A percentile compares a stretch with the other conserved stretches of the same genome.
Evolutionary conservation across 2,888 invertebrate species (phyloP).

Genomic region (Resseliella maxima): DNA sequence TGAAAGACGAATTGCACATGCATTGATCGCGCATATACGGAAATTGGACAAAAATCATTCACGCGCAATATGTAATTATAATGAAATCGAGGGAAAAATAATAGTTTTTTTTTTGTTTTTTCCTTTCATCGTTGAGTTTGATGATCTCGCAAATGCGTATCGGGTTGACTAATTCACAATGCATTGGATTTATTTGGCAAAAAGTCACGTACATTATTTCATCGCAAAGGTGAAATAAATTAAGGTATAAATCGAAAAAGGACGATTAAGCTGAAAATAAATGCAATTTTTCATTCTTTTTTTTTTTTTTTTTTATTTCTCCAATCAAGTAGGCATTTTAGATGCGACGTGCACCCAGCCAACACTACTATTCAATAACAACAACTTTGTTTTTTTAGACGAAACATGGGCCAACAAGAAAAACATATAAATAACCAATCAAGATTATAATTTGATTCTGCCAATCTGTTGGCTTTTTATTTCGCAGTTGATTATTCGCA

Average conservation of each 20-base stretch:
- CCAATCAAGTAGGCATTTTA: not conserved
- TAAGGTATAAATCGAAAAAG: slow-evolving; percentile 7
- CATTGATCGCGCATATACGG: not conserved
- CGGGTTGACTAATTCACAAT: slow-evolving; percentile 48
- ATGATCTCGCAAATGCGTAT: not conserved
- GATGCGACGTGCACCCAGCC: not conserved
- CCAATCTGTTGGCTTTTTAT: slow-evolving; percentile 49
- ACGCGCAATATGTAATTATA: slow-evolving; percentile 51
- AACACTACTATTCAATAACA: not conserved
- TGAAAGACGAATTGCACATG: not conserved
- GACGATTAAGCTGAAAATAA: not conserved
- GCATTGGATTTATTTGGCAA: not conserved
- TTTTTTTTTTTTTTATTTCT: too few species aligned
- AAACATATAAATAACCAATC: slow-evolving; percentile 54
- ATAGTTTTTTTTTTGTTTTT: too few species aligned
- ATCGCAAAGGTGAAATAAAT: slow-evolving; percentile 41
- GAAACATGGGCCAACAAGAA: not conserved
- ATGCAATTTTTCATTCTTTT: slow-evolving; percentile 4
- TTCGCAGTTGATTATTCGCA: not conserved
- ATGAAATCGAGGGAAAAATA: slow-evolving; percentile 1
- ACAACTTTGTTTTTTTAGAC: not conserved
- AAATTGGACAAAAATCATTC: slow-evolving; percentile 35
- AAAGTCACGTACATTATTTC: slow-evolving; percentile 39
- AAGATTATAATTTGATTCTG: slow-evolving; percentile 55
- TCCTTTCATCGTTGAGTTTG: too few species aligned